Conservation (phyloP, 2,113 vertebrate species). For the Anoura caudifer region DNA sequence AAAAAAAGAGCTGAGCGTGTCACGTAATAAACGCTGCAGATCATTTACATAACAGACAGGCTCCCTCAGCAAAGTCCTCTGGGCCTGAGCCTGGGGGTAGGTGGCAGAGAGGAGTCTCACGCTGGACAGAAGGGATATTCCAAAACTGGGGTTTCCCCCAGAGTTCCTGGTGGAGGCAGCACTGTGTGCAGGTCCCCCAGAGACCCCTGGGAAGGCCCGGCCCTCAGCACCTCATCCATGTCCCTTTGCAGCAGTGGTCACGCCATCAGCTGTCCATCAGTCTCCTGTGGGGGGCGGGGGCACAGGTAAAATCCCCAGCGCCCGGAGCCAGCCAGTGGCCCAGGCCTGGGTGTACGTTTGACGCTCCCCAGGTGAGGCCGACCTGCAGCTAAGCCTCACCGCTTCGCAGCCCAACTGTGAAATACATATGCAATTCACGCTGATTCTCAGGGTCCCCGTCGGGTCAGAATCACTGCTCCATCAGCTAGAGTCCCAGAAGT, state of each 20-base stretch:
- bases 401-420: neutral
- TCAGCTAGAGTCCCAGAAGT: neutral
- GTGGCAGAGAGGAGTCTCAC: neutral
- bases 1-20: too few relatives aligned
- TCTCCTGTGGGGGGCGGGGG: rapidly evolving
- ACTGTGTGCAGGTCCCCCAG: neutral
- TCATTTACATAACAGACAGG: neutral
- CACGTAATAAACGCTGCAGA: neutral
- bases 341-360: too few relatives aligned
- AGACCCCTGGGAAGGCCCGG: neutral
- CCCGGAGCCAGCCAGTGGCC: neutral
- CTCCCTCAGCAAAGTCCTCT: neutral
- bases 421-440: neutral
- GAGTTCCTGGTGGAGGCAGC: neutral
- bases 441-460: neutral
- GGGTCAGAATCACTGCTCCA: neutral
- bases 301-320: neutral
- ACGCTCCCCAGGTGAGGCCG: neutral
- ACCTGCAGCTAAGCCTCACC: neutral
- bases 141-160: neutral
- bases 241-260: too few relatives aligned
- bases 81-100: neutral
- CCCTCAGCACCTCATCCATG: too few relatives aligned
- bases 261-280: rapidly evolving
- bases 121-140: neutral